phyloP scores from a whole-genome alignment of 2,888 invertebrate species.

The Pegoplata infirma region DNA sequence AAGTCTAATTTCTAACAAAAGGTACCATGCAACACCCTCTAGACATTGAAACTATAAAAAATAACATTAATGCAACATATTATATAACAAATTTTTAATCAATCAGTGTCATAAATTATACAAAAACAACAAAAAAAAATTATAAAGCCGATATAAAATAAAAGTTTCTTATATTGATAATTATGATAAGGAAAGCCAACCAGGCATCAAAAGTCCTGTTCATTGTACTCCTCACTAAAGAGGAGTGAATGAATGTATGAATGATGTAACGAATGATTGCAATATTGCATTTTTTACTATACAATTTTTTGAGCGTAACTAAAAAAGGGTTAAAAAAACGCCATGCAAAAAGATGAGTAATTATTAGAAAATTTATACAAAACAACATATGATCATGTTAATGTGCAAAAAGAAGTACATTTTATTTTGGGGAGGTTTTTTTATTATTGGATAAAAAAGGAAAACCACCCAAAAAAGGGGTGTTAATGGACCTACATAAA shows the following conservation, averaged over 20 bases:
- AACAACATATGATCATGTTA: slow-evolving; percentile 30
- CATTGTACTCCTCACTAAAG: not conserved
- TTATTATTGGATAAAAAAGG: slow-evolving; percentile 11
- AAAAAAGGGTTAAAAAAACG: slow-evolving; percentile 12
- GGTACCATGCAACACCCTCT: not conserved
- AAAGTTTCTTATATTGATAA: slow-evolving; percentile 8
- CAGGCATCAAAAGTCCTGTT: not conserved
- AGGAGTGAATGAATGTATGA: slow-evolving; percentile 21
- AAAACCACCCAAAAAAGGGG: slow-evolving; percentile 40
- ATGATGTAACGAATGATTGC: slow-evolving; percentile 31
- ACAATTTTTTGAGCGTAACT: slow-evolving; percentile 14
- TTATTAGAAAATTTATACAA: slow-evolving; percentile 36
- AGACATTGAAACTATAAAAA: slow-evolving; percentile 44
- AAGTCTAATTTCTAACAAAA: not conserved
- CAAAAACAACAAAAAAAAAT: slow-evolving; percentile 52
- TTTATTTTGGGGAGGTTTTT: slow-evolving; percentile 21
- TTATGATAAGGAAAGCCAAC: slow-evolving; percentile 14
- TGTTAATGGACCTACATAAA: slow-evolving; percentile 29
- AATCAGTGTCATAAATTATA: slow-evolving; percentile 74
- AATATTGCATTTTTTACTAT: not conserved
- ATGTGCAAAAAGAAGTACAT: not conserved
- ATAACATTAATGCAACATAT: slow-evolving; percentile 32
- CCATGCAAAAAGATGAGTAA: slow-evolving; percentile 38
- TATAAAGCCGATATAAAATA: slow-evolving; percentile 21
- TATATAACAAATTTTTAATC: slow-evolving; percentile 70